Evolutionary conservation across 2,888 invertebrate genomes (phyloP).

Genomic region (Keiferia lycopersicella): DNA sequence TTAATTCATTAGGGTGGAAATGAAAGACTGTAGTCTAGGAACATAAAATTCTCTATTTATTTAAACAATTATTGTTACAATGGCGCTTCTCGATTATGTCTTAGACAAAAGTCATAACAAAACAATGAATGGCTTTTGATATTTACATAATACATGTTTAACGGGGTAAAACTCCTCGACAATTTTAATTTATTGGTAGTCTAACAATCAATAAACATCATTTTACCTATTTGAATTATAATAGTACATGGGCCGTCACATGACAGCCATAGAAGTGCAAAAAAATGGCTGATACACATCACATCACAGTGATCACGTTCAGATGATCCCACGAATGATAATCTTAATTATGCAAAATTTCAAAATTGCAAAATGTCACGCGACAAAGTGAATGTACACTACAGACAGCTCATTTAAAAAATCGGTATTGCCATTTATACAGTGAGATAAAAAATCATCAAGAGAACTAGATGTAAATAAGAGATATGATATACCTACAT

Average conservation of each 20-base stretch:
- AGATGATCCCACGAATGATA: too few relatives aligned
- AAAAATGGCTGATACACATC: too few relatives aligned
- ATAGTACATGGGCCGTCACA: too few relatives aligned
- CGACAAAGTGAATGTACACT: too few relatives aligned
- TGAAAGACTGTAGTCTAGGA: slow-evolving; percentile 2
- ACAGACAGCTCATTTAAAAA: too few relatives aligned
- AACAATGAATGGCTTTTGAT: slow-evolving; percentile 1
- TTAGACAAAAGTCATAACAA: background rate
- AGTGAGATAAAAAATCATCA: slow-evolving; percentile 12
- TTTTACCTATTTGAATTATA: too few relatives aligned
- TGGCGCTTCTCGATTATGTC: background rate
- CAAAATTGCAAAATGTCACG: too few relatives aligned
- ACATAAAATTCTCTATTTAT: slow-evolving; percentile 16
- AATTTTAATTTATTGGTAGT: background rate
- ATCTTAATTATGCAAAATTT: too few relatives aligned
- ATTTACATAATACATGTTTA: background rate
- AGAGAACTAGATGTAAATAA: slow-evolving; percentile 2
- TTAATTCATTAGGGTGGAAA: background rate
- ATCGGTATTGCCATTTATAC: background rate
- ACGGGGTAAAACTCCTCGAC: background rate
- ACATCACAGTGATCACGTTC: too few relatives aligned
- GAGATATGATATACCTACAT: slow-evolving; percentile 6
- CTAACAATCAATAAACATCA: too few relatives aligned
- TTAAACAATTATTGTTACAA: slow-evolving; percentile 5
- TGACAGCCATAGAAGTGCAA: too few relatives aligned